Base-by-base conservation (phyloP, 2,113 vertebrate species). In the Oreochromis tanganicae region DNA sequence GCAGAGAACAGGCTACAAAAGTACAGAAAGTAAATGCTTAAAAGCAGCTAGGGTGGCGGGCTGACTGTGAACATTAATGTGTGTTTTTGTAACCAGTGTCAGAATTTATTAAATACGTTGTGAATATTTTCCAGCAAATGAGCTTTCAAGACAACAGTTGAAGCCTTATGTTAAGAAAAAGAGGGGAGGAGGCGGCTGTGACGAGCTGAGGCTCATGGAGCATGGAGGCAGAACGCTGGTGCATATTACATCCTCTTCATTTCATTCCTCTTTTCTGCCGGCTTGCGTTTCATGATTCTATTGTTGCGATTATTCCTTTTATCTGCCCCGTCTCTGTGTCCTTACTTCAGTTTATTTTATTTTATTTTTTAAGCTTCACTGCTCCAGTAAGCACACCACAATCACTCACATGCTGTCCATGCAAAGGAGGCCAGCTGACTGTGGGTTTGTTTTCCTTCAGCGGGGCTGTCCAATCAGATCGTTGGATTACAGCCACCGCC, bases 391-490 rank as follows among this genome's bases (percentile, higher is more conserved):
- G 17, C 46, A 68, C 88, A 87, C 13, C 7, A 82, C 82, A 78
- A 73, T 82, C 83, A 13, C 87, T 89, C 90, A 92, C 92, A 81
- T 85, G 92, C 89, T 90, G 27, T 9, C 89, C 87, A 48, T 56
- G 52, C 88, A 86, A 66, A 94, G 66, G 66, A 92, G 83, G 85
- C 94, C 96, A 96, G 96, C 95, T 95, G 95, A 96, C 93, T 93
- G 83, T 57, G 87, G 93, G 87, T 94, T 95, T 95, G 95, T 95
- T 95, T 95, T 95, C 88, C 81, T 93, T 92, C 89, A 83, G n/a
- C 12, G 4, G 32, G 54, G 41, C 48, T 59, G 29, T 81, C 95
- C 95, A 95, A 95, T 96, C 81, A 86, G 73, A 57, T 73, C 0
- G 12, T 68, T 7, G 36, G 52, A 32, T 94, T 36, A 14, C 57